Percentiles rank a stretch among this genome's conserved stretches.
phyloP scores from a whole-genome alignment of 2,888 invertebrate species.

The Aleiodes testaceus region DNA sequence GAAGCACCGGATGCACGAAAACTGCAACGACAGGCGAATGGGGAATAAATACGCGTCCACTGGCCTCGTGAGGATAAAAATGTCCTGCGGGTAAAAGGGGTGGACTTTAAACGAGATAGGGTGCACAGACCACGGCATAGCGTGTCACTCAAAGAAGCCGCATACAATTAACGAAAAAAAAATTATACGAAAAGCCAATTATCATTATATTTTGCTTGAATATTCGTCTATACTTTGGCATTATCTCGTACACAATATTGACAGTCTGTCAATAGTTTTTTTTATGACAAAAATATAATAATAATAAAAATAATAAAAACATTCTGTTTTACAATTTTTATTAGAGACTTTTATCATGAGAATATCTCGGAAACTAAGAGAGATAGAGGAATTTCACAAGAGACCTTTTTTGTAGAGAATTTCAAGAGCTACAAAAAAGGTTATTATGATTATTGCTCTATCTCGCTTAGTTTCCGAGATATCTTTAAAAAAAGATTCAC shows the following conservation, averaged over 20 bases:
- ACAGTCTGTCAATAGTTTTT: slow-evolving; percentile 48
- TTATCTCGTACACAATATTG: slow-evolving; percentile 69
- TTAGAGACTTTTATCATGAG: no score
- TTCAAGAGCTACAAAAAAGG: no score
- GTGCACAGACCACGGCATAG: slow-evolving; percentile 53
- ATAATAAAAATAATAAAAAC: no score
- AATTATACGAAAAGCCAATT: slow-evolving; percentile 67
- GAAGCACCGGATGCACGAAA: slow-evolving; percentile 21
- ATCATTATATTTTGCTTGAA: slow-evolving; percentile 63
- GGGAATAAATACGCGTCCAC: background rate
- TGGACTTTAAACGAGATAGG: slow-evolving; percentile 34
- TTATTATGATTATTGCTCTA: no score
- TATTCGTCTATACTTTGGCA: slow-evolving; percentile 41
- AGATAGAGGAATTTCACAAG: no score
- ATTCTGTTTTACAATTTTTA: no score
- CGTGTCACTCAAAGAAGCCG: slow-evolving; percentile 71
- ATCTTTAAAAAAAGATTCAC: no score
- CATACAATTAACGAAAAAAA: slow-evolving; percentile 59
- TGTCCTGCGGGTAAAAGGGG: slow-evolving; percentile 61
- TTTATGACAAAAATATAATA: no score
- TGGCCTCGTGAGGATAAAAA: slow-evolving; percentile 29
- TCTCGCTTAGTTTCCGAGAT: no score
- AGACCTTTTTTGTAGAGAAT: no score
- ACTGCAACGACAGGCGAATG: slow-evolving; percentile 26
- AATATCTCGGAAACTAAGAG: no score